These are phyloP conservation scores for Butorides virescens DNA, from an alignment of 2,113 vertebrate genomes.

Conservation along the genomic window DNA sequence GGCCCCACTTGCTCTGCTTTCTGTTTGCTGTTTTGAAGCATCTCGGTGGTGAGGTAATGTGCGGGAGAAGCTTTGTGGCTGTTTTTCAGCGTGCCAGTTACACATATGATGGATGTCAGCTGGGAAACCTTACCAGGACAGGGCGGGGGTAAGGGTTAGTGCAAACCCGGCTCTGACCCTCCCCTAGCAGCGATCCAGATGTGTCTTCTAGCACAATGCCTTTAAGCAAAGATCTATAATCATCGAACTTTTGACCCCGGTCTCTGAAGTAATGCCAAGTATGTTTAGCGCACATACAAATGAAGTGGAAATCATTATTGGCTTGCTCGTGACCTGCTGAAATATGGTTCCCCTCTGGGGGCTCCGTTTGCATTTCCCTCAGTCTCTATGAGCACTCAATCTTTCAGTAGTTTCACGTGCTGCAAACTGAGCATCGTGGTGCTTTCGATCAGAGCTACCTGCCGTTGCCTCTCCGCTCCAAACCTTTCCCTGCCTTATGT, in stretches of 20 bases:
- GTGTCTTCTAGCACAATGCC: not conserved
- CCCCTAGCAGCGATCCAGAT: not conserved
- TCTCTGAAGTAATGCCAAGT: conserved; percentile 52
- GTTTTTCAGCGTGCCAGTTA: not conserved
- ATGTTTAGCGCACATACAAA: conserved; percentile 52
- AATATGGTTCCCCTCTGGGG: conserved; percentile 21
- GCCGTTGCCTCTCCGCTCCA: not conserved
- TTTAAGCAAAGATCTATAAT: conserved; percentile 48
- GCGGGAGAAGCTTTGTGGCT: not conserved
- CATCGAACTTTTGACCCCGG: conserved; percentile 42
- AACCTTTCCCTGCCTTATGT: not conserved
- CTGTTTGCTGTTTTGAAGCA: not conserved
- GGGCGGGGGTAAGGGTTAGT: not conserved
- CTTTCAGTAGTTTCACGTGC: not conserved
- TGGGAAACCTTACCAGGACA: not conserved
- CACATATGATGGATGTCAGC: not conserved
- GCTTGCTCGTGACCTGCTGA: conserved; percentile 50
- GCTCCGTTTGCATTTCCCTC: not conserved
- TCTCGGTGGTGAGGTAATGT: not conserved
- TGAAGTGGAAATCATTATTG: conserved; percentile 58
- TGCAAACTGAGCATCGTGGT: not conserved
- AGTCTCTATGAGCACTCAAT: not conserved
- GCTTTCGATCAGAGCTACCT: not conserved
- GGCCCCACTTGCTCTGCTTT: not conserved
- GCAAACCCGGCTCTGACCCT: not conserved